Conservation (phyloP, 1,140 invertebrate species). For the Wiebesia pumilae region DNA sequence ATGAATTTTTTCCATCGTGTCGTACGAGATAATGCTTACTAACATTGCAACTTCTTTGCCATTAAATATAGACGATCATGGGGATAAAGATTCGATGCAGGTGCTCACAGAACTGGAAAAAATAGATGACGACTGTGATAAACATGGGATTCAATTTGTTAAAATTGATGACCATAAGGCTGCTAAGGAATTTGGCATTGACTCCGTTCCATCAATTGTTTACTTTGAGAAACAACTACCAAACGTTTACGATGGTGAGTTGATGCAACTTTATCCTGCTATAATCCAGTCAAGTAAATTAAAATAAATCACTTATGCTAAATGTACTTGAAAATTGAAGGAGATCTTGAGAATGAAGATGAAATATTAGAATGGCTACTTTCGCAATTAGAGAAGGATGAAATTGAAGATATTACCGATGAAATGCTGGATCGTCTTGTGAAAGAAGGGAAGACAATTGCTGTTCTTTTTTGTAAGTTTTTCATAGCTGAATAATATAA, state of each 20-base stretch:
- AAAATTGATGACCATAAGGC: constrained; percentile 92
- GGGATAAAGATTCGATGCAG: constrained; percentile 88
- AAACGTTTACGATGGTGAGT: constrained; percentile 90
- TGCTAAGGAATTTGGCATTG: constrained; percentile 90
- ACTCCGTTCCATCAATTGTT: constrained; percentile 88
- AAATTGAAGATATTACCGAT: constrained; percentile 96
- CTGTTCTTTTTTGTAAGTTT: constrained; percentile 93
- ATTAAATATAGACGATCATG: constrained; percentile 82
- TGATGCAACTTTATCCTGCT: background rate
- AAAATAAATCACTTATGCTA: background rate
- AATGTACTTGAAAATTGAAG: constrained; percentile 67
- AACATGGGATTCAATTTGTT: constrained; percentile 94
- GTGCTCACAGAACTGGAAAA: constrained; percentile 91
- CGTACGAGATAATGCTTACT: background rate
- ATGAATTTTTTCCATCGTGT: background rate
- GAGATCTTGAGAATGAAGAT: constrained; percentile 92
- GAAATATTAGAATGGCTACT: constrained; percentile 92
- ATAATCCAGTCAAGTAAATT: background rate
- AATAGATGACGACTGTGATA: constrained; percentile 94
- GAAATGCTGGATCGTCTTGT: constrained; percentile 94
- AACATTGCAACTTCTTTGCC: background rate
- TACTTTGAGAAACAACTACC: constrained; percentile 96
- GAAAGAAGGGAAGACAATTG: constrained; percentile 90
- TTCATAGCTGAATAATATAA: background rate
- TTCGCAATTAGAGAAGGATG: constrained; percentile 90